These are phyloP conservation scores for Drosophila parabipectinata DNA, from an alignment of 1,140 invertebrate genomes.

Conservation along the genomic window DNA sequence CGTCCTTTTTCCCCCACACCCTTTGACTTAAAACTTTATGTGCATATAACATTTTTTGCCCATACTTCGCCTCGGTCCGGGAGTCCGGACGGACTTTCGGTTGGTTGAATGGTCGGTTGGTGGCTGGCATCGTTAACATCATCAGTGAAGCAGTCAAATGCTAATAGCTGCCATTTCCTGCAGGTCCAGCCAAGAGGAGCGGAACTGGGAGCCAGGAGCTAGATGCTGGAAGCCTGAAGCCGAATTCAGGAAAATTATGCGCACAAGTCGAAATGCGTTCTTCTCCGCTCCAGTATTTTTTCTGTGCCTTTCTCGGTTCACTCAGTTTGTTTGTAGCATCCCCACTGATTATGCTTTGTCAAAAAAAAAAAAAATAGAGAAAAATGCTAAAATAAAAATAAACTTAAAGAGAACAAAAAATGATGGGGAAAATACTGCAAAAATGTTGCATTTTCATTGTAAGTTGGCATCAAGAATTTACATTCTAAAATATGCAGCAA, in stretches of 20 bases:
- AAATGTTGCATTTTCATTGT: constrained; percentile 69
- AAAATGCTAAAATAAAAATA: background rate
- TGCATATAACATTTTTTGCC: constrained; percentile 61
- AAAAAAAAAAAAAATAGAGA: background rate
- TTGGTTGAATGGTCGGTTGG: constrained; percentile 18
- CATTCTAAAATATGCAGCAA: constrained; percentile 78
- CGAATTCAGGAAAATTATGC: constrained; percentile 75
- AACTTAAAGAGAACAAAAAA: background rate
- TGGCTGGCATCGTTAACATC: constrained; percentile 77
- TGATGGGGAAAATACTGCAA: constrained; percentile 32
- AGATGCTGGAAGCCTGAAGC: background rate
- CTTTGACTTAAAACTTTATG: constrained; percentile 64
- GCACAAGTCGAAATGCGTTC: constrained; percentile 68
- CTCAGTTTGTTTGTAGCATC: constrained; percentile 56
- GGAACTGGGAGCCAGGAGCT: constrained; percentile 7
- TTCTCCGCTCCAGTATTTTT: constrained; percentile 27
- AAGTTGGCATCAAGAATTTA: constrained; percentile 47
- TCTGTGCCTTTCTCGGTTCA: constrained; percentile 35
- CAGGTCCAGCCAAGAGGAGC: constrained; percentile 55
- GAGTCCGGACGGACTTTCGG: constrained; percentile 26
- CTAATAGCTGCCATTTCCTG: constrained; percentile 80
- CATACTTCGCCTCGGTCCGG: constrained; percentile 5
- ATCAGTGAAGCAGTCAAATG: constrained; percentile 81
- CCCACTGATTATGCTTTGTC: constrained; percentile 61
- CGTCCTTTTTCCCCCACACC: background rate